These are phyloP conservation scores for Phytoseiulus persimilis DNA, from an alignment of 2,888 invertebrate species.

Conservation along the genomic window DNA sequence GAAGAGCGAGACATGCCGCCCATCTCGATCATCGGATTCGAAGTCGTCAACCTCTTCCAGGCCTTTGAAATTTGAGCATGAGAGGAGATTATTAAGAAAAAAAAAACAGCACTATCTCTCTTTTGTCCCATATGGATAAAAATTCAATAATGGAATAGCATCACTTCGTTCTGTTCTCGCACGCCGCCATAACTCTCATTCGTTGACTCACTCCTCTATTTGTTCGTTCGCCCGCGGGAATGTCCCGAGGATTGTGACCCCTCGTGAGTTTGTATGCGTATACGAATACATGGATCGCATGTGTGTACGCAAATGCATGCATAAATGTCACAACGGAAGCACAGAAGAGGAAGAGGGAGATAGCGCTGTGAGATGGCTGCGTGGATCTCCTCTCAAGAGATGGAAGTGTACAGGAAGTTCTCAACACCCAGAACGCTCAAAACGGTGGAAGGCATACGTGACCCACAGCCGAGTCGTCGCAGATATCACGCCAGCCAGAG, in stretches of 20 bases:
- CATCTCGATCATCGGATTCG: too few relatives aligned
- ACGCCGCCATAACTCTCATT: too few relatives aligned
- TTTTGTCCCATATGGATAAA: too few relatives aligned
- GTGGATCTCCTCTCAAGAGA: background rate
- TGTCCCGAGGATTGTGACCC: background rate
- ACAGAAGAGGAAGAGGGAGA: background rate
- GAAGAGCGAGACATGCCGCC: too few relatives aligned
- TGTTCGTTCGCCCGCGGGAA: background rate
- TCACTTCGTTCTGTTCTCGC: too few relatives aligned
- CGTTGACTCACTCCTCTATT: background rate
- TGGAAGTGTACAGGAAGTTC: background rate
- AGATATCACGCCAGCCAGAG: background rate
- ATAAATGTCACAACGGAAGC: background rate
- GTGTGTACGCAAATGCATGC: background rate
- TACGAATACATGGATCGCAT: background rate
- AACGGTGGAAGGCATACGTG: background rate
- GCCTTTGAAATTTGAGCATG: too few relatives aligned
- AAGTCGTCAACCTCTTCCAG: too few relatives aligned
- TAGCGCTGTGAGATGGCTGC: background rate
- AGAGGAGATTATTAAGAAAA: too few relatives aligned
- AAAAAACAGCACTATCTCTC: too few relatives aligned
- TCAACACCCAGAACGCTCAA: background rate
- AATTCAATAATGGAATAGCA: too few relatives aligned
- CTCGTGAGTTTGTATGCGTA: background rate
- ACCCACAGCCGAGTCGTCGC: background rate